These are phyloP conservation scores for Colossoma macropomum DNA, from an alignment of 2,113 vertebrate species.

Conservation along the genomic window DNA sequence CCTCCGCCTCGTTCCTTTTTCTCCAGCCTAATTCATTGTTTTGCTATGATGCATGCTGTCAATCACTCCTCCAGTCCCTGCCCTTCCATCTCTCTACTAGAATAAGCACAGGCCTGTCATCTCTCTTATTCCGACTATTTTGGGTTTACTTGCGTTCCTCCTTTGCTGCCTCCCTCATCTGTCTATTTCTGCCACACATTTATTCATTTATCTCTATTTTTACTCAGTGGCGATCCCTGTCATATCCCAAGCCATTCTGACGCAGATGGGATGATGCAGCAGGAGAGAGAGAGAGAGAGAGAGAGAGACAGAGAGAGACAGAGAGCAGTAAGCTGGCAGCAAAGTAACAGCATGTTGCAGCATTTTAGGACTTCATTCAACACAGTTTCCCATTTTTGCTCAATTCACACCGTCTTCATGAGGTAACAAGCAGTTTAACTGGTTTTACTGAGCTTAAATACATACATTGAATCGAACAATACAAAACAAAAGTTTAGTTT, in stretches of 20 bases:
- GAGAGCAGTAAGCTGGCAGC: neutral
- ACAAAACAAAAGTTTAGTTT: no score
- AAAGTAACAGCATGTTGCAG: neutral
- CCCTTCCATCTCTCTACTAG: constrained; percentile 5
- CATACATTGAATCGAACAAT: no score
- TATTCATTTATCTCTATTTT: constrained; percentile 56
- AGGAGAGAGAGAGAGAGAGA: constrained; percentile 22
- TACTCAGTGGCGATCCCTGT: constrained; percentile 49
- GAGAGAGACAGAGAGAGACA: constrained; percentile 21
- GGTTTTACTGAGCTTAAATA: no score
- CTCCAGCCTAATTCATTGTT: constrained; percentile 16
- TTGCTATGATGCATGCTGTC: constrained; percentile 36
- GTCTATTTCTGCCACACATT: constrained; percentile 46
- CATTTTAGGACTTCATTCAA: neutral
- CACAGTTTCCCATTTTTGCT: neutral
- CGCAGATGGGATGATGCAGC: constrained; percentile 51
- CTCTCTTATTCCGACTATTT: constrained; percentile 38
- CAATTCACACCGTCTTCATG: neutral
- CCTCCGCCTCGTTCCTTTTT: neutral
- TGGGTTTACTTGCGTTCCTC: constrained; percentile 29
- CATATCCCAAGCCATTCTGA: constrained; percentile 51
- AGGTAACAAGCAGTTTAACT: no score
- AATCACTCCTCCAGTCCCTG: constrained; percentile 30
- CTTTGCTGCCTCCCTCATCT: constrained; percentile 35
- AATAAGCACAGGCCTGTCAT: constrained; percentile 43